Conservation (phyloP, 2,797 vertebrate species). For the Myotis pilosus region DNA sequence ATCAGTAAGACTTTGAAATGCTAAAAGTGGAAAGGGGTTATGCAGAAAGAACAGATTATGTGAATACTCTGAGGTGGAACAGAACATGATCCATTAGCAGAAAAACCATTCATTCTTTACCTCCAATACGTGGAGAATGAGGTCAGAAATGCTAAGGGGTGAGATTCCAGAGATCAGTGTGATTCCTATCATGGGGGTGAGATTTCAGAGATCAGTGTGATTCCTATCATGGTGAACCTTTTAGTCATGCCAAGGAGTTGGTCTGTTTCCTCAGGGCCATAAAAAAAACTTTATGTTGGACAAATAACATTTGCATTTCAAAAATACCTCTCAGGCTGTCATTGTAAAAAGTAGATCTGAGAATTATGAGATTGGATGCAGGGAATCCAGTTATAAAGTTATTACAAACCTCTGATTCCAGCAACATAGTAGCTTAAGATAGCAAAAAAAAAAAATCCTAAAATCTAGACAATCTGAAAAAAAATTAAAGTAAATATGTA, state of each 20-base stretch:
- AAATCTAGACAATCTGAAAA: neutral
- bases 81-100: neutral
- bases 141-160: neutral
- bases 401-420: conserved; percentile 19
- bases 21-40: neutral
- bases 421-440: neutral
- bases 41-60: neutral
- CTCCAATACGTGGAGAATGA: neutral
- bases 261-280: neutral
- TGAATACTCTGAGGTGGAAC: neutral
- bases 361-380: neutral
- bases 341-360: conserved; percentile 37
- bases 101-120: neutral
- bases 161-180: neutral
- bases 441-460: neutral
- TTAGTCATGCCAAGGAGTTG: neutral
- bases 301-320: conserved; percentile 36
- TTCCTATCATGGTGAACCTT: neutral
- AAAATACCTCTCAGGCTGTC: conserved; percentile 11
- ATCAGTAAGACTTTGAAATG: neutral
- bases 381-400: neutral
- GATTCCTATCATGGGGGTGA: neutral
- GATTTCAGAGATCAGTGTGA: neutral
- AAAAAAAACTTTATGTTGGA: neutral
- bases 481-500: neutral